Evolutionary conservation across 2,888 invertebrate genomes (phyloP).

Genomic region (Saturnia japonica): DNA sequence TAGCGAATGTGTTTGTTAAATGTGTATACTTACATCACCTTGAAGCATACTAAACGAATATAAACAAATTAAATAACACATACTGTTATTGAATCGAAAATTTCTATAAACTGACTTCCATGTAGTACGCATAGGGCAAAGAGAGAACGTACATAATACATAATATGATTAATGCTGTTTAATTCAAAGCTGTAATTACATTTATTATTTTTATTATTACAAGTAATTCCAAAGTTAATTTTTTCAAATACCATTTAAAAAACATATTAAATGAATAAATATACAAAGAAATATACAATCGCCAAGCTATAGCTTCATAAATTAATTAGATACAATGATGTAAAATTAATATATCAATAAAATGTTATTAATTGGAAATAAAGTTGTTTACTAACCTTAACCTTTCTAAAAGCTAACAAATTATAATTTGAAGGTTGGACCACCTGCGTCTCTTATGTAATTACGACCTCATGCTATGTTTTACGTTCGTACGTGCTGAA

Average conservation of each 20-base stretch:
- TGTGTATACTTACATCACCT: constrained; percentile 7
- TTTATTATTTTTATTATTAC: neutral
- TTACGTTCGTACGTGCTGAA: constrained; percentile 3
- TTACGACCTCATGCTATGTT: constrained; percentile 25
- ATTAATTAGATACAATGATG: neutral
- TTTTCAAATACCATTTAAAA: neutral
- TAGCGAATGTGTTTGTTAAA: constrained; percentile 7
- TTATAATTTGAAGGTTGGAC: constrained; percentile 44
- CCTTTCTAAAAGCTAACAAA: constrained; percentile 41
- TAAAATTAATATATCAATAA: constrained; percentile 8
- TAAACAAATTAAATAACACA: constrained; percentile 7
- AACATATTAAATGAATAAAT: neutral
- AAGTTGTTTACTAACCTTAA: constrained; percentile 37
- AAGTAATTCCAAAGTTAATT: neutral
- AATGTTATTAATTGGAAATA: constrained; percentile 12
- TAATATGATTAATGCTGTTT: neutral
- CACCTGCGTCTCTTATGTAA: constrained; percentile 35
- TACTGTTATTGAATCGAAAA: neutral
- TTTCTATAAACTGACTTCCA: constrained; percentile 1
- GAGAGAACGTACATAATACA: neutral
- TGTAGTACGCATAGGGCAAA: neutral
- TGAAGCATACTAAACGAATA: constrained; percentile 5
- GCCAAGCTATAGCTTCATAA: neutral
- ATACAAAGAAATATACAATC: neutral
- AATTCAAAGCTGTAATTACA: neutral